Evolutionary conservation across 2,888 invertebrate genomes (phyloP), one percentile per base, ranked within the genome.

Genomic region (Catocala sponsa): DNA sequence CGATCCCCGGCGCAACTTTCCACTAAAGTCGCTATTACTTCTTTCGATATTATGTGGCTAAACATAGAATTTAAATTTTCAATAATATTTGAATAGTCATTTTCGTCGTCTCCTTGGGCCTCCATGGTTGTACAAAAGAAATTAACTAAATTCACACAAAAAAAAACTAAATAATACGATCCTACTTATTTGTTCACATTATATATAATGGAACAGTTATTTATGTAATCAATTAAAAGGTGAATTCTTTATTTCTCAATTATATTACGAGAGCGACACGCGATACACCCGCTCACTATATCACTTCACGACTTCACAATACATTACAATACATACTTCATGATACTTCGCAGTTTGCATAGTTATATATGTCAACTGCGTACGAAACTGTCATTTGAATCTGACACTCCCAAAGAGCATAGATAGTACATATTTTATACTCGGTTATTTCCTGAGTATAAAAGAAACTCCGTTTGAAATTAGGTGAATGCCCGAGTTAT

Each of bases 1-100:
- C 94, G 72, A 74, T 94, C 89, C 11, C 92, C 94, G 5, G 70
- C 81, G 61, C 83, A 93, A 68, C 84, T 90, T 65, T 91, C 91
- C 9, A 91, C 86, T 12, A 94, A 77, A 12, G 89, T 78, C 55
- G 68, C 67, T 49, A 93, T 88, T n/a, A 87, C 88, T 57, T 90
- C 91, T 68, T 70, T 79, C 65, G 74, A 85, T 59, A 93, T 65
- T 32, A 86, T 79, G 64, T 83, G 76, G 4, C 89, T 88, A 56
- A 94, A 94, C 83, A 92, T 89, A 60, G 77, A 82, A 49, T 78
- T 63, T 55, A 94, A 71, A 60, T 80, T 82, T 15, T 89, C 85
- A 58, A 89, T 79, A 76, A 88, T 80, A 55, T 81, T 77, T 50
- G 65, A 59, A 61, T 74, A 82, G 59, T 81, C 65, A 51, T 25